Evolutionary conservation across 2,888 invertebrate genomes (phyloP).

Genomic region (Zygothrica quintamaculata): DNA sequence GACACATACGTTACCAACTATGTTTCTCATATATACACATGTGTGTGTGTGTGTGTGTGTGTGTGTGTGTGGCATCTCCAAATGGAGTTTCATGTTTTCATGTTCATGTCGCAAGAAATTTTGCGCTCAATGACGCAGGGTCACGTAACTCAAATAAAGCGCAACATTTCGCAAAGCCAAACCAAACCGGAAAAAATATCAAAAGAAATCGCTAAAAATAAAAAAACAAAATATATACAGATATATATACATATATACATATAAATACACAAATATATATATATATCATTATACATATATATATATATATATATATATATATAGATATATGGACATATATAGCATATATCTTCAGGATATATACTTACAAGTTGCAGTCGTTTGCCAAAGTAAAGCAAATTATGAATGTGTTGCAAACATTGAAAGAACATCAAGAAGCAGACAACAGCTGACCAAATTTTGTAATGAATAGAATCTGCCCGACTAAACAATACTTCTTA

Average conservation of each 20-base stretch:
- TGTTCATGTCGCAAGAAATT: conserved; percentile 78
- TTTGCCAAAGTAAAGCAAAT: conserved; percentile 44
- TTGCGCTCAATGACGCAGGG: conserved; percentile 73
- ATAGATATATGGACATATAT: not conserved
- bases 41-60: conserved; percentile 27
- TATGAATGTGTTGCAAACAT: conserved; percentile 48
- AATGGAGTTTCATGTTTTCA: conserved; percentile 68
- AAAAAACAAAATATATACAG: conserved; percentile 3
- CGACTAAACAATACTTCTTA: too few species aligned
- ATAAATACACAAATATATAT: not conserved
- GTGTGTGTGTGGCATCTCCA: conserved; percentile 36
- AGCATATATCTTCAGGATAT: not conserved
- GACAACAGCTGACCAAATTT: too few species aligned
- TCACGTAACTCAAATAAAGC: conserved; percentile 80
- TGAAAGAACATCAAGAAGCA: conserved; percentile 12
- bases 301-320: conserved; percentile 10
- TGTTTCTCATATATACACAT: too few species aligned
- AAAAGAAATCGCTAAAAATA: conserved; percentile 13
- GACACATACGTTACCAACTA: conserved; percentile 36
- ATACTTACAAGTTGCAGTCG: not conserved
- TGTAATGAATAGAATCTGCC: too few species aligned
- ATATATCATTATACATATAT: not conserved
- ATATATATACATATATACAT: conserved; percentile 11
- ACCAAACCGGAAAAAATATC: conserved; percentile 25
- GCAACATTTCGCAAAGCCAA: conserved; percentile 61